A percentile compares a stretch with the other conserved stretches of the same genome.
These are phyloP conservation scores for Pitta sordida DNA, from an alignment of 2,113 vertebrate species.

Conservation along the genomic window DNA sequence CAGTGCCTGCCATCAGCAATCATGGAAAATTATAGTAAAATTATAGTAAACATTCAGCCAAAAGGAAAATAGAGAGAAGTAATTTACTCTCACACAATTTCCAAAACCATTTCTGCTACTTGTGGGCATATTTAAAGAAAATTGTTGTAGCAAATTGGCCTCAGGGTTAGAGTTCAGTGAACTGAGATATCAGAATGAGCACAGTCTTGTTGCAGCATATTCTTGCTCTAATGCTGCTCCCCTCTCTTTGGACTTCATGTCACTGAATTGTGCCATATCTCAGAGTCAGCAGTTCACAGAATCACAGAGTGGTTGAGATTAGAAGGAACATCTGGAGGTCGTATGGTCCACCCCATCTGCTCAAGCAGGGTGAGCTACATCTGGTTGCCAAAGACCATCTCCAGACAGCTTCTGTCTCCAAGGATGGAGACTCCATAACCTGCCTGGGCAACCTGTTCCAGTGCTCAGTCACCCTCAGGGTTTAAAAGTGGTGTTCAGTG, in stretches of 20 bases:
- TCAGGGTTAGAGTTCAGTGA: not conserved
- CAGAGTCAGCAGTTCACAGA: not conserved
- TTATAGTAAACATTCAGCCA: rapidly evolving
- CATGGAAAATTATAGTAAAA: not conserved
- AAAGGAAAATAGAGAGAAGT: not conserved
- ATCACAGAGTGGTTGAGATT: not conserved
- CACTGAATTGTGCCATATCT: not conserved
- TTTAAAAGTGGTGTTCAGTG: not conserved
- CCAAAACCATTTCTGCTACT: not conserved
- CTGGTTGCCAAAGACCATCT: not conserved
- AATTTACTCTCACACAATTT: not conserved
- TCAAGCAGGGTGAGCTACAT: not conserved
- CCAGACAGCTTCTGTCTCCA: not conserved
- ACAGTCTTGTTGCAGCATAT: not conserved
- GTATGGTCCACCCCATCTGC: not conserved
- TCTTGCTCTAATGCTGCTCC: not conserved
- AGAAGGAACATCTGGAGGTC: not conserved
- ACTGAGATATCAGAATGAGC: not conserved
- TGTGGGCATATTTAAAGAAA: not conserved
- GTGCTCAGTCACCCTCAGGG: not conserved
- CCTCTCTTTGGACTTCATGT: not conserved
- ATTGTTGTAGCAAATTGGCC: not conserved
- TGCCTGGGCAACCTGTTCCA: not conserved
- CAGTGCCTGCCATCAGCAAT: not conserved
- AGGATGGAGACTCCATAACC: not conserved